Conservation (phyloP, 2,113 vertebrate species). For the Oxygymnocypris stewartii region DNA sequence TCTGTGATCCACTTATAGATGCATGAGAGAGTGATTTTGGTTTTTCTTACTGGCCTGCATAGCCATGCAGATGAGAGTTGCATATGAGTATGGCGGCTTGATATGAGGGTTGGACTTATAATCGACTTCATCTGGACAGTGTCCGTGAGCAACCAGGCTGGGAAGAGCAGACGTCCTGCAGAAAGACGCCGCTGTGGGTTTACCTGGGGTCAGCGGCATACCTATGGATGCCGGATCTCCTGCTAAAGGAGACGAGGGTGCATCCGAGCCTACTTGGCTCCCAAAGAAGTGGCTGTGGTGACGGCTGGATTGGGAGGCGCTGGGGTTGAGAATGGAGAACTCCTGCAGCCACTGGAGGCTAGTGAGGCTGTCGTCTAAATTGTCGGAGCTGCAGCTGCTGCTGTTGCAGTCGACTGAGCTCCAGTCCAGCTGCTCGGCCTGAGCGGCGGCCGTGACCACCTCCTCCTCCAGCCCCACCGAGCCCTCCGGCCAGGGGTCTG, state of each 20-base stretch:
- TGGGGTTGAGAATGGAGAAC: conserved; percentile 84
- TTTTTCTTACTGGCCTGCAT: conserved; percentile 91
- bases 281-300: conserved; percentile 73
- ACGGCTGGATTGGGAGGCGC: conserved; percentile 65
- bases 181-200: conserved; percentile 84
- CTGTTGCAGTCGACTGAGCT: background rate
- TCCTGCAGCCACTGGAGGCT: conserved; percentile 95
- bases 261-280: conserved; percentile 70
- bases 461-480: conserved; percentile 72
- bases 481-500: conserved; percentile 76
- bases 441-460: conserved; percentile 70
- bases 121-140: conserved; percentile 85
- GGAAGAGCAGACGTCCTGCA: conserved; percentile 67
- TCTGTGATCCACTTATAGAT: conserved; percentile 98
- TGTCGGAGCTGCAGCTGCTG: conserved; percentile 66
- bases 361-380: conserved; percentile 90
- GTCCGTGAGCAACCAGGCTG: conserved; percentile 71
- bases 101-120: conserved; percentile 85
- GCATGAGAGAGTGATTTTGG: conserved; percentile 90
- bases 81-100: conserved; percentile 93
- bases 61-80: conserved; percentile 95
- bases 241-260: conserved; percentile 84
- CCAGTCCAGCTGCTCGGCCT: conserved; percentile 72
- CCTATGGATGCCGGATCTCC: conserved; percentile 87
- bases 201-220: conserved; percentile 85